Evolutionary conservation across 2,888 invertebrate species (phyloP).

Genomic region (Cepaea hortensis): DNA sequence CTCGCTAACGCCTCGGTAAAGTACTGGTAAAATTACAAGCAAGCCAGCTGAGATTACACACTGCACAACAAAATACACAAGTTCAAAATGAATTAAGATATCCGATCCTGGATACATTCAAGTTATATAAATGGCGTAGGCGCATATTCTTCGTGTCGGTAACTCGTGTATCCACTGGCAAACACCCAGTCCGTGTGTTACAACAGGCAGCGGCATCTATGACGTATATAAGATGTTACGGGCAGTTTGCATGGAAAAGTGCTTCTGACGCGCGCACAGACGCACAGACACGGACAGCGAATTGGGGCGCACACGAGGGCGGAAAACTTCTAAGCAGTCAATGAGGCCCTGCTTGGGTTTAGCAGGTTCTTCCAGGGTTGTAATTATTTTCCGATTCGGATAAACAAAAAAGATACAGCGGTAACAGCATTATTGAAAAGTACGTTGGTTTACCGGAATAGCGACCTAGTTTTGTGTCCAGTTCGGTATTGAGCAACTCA

Average conservation of each 20-base stretch:
- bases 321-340: constrained; percentile 53
- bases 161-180: no score
- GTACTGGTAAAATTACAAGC: no score
- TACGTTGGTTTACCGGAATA: no score
- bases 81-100: constrained; percentile 1
- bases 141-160: not conserved
- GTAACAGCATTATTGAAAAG: no score
- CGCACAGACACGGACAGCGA: constrained; percentile 56
- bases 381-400: no score
- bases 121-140: not conserved
- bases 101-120: constrained; percentile 21
- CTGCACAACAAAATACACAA: no score
- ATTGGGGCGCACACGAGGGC: constrained; percentile 50
- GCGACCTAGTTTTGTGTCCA: no score
- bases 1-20: no score
- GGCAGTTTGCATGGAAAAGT: constrained; percentile 72
- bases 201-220: constrained; percentile 53
- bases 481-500: no score
- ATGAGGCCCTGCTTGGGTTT: constrained; percentile 45
- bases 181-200: not conserved
- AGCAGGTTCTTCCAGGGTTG: not conserved
- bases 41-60: no score
- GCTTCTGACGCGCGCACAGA: constrained; percentile 57
- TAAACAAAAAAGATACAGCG: no score
- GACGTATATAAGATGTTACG: constrained; percentile 74